These are phyloP conservation scores for Melinopterus prodromus DNA, from an alignment of 2,888 invertebrate genomes.

Conservation along the genomic window DNA sequence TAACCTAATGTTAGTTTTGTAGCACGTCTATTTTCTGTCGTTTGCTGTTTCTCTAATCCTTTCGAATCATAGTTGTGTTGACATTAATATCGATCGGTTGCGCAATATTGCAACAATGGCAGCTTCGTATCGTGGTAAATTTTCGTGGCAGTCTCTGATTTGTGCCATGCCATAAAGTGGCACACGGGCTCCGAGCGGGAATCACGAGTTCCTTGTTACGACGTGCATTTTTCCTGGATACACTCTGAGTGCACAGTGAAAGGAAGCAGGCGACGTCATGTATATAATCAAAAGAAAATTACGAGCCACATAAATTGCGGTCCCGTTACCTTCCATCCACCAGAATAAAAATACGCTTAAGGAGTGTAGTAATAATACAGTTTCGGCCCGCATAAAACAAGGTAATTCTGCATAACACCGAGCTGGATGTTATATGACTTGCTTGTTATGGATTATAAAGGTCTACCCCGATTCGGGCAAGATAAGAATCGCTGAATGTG, in stretches of 20 bases:
- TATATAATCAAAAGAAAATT: slow-evolving; percentile 23
- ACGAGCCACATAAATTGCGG: slow-evolving; percentile 17
- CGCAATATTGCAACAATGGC: background rate
- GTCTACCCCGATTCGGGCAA: background rate
- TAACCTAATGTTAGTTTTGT: background rate
- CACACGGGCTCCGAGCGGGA: background rate
- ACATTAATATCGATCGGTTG: background rate
- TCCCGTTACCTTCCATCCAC: slow-evolving; percentile 15
- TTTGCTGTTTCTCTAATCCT: background rate
- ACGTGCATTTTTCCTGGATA: slow-evolving; percentile 8
- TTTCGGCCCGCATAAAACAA: background rate
- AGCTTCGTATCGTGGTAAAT: background rate
- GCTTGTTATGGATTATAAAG: background rate
- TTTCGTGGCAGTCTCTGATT: background rate
- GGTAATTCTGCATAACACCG: too few species aligned
- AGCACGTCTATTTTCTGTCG: background rate
- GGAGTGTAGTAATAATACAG: background rate
- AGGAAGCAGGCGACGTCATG: slow-evolving; percentile 25
- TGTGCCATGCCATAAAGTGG: background rate
- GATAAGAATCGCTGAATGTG: background rate
- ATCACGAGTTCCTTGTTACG: slow-evolving; percentile 19
- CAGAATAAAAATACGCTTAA: background rate
- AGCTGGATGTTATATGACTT: background rate
- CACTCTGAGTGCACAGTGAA: slow-evolving; percentile 5
- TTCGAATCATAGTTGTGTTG: background rate